Evolutionary conservation across 2,113 vertebrate species (phyloP).

Genomic region (Urocynchramus pylzowi): DNA sequence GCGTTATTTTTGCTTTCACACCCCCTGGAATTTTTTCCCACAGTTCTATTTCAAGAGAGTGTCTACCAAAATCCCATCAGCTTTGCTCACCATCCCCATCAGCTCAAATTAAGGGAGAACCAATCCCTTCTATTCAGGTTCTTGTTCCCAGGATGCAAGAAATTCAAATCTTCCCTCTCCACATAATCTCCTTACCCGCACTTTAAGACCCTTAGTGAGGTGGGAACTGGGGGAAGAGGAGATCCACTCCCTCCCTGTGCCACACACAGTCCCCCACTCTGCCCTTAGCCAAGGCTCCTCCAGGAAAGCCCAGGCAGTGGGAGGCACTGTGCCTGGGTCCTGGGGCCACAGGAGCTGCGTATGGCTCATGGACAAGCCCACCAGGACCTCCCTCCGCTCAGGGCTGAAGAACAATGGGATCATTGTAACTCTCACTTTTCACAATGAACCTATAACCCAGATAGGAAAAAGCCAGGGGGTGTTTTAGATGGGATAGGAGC

Average conservation of each 20-base stretch:
- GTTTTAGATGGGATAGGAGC: not conserved
- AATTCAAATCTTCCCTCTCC: not conserved
- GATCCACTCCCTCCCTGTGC: not conserved
- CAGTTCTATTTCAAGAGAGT: slow-evolving; percentile 10
- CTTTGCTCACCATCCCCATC: not conserved
- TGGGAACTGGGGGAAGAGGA: not conserved
- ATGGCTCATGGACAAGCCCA: not conserved
- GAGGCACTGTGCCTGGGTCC: not conserved
- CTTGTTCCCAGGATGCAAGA: not conserved
- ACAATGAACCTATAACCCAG: fast-evolving
- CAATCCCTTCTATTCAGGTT: not conserved
- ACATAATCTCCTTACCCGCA: not conserved
- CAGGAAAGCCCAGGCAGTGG: fast-evolving
- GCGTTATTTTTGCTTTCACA: not conserved
- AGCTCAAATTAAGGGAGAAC: slow-evolving; percentile 13
- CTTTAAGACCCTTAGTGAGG: not conserved
- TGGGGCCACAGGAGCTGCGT: fast-evolving
- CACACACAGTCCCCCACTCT: not conserved
- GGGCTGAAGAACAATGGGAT: not conserved
- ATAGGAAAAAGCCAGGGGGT: not conserved
- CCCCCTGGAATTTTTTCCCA: slow-evolving; percentile 3
- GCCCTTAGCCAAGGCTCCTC: not conserved
- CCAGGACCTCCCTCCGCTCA: not conserved
- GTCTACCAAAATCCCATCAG: slow-evolving; percentile 29
- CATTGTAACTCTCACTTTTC: not conserved